Percentiles rank a stretch among this genome's conserved stretches.
These are phyloP conservation scores for Altica lythri DNA, from an alignment of 2,888 invertebrate genomes.

Conservation along the genomic window DNA sequence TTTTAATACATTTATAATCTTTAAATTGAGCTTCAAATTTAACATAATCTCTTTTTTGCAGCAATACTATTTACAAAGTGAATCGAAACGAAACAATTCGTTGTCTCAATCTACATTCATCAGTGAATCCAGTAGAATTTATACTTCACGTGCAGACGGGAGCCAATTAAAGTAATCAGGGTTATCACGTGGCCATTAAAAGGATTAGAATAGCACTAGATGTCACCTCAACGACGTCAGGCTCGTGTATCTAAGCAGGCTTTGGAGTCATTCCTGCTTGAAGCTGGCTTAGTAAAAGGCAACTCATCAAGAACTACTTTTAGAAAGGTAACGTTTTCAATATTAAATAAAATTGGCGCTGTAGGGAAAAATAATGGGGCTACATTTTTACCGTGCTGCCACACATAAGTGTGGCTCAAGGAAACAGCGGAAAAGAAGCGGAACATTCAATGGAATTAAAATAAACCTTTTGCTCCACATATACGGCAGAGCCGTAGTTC, in stretches of 20 bases:
- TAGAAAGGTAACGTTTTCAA: slow-evolving; percentile 17
- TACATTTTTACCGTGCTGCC: no score
- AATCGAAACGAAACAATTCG: slow-evolving; percentile 7
- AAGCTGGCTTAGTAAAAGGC: slow-evolving; percentile 47
- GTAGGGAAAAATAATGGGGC: no score
- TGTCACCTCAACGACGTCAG: slow-evolving; percentile 54
- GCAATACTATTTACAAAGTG: no score
- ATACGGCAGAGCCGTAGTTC: no score
- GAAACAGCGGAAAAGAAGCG: not conserved
- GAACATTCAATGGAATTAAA: no score
- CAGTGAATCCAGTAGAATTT: slow-evolving; percentile 37
- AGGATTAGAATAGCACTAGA: slow-evolving; percentile 62
- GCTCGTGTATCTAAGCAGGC: slow-evolving; percentile 50
- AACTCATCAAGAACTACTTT: slow-evolving; percentile 29
- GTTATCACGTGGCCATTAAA: slow-evolving; percentile 71
- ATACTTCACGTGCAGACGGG: slow-evolving; percentile 64
- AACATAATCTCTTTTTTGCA: no score
- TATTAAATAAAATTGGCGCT: no score
- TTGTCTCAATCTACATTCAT: slow-evolving; percentile 23
- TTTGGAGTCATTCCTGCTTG: slow-evolving; percentile 50
- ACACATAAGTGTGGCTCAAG: no score
- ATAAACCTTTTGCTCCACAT: no score
- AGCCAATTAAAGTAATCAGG: slow-evolving; percentile 74
- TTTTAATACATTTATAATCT: no score
- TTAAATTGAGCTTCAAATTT: no score